phyloP scores from a whole-genome alignment of 2,797 vertebrate species.

The Ctenosaura bakeri region DNA sequence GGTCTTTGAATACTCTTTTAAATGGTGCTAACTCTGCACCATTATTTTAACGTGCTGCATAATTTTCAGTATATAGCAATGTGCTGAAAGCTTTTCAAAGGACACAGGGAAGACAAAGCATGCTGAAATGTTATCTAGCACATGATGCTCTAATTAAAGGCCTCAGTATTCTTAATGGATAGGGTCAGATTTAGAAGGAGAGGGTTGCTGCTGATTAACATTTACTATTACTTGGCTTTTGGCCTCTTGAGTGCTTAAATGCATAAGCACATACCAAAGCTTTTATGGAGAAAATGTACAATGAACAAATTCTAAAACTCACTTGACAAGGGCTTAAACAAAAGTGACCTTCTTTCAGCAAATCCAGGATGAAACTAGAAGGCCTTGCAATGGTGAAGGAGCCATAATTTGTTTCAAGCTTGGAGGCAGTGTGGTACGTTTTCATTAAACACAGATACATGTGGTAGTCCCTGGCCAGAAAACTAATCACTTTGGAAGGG shows the following conservation, averaged over 20 bases:
- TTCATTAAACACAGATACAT: slow-evolving; percentile 36
- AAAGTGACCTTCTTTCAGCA: slow-evolving; percentile 26
- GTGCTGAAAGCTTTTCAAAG: background rate
- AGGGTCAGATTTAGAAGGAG: background rate
- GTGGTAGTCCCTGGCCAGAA: background rate
- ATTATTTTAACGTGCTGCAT: background rate
- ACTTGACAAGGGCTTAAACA: slow-evolving; percentile 10
- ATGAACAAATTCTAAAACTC: slow-evolving; percentile 13
- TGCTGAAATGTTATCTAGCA: background rate
- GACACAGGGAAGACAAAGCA: background rate
- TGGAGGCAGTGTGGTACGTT: background rate
- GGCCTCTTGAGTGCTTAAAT: slow-evolving; percentile 26
- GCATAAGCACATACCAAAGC: background rate
- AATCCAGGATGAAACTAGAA: background rate
- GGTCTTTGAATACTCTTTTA: no score
- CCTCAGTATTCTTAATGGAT: background rate
- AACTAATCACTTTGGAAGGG: fast-evolving
- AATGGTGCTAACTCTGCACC: background rate
- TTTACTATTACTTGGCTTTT: background rate
- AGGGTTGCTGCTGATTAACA: background rate
- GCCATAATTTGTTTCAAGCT: slow-evolving; percentile 38
- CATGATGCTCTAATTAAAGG: slow-evolving; percentile 6
- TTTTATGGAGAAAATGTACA: slow-evolving; percentile 22
- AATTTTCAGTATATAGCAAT: no score
- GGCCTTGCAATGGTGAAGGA: background rate